These are phyloP conservation scores for Cenopis cana DNA, from an alignment of 2,888 invertebrate species.

Conservation along the genomic window DNA sequence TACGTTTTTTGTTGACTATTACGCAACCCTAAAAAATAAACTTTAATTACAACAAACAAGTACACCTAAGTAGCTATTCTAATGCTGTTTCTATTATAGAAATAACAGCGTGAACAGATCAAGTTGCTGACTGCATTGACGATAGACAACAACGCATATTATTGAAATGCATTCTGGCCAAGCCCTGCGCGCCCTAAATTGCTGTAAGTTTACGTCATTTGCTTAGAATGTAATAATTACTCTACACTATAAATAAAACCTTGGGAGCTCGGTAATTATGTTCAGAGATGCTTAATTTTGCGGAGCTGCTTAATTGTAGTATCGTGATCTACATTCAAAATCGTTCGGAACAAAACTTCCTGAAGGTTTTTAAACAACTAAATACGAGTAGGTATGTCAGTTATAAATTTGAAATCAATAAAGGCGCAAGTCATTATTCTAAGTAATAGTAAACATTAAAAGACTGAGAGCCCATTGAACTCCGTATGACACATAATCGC, in stretches of 20 bases:
- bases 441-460: too few species aligned
- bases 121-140: neutral
- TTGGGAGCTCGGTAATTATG: conserved; percentile 11
- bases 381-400: too few species aligned
- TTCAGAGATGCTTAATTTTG: conserved; percentile 1
- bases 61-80: neutral
- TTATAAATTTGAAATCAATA: too few species aligned
- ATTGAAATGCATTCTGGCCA: conserved; percentile 60
- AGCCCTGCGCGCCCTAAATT: conserved; percentile 62
- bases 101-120: conserved; percentile 3
- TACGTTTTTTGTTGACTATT: too few species aligned
- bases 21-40: too few species aligned
- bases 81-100: neutral
- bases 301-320: too few species aligned
- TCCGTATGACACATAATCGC: neutral
- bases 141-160: conserved; percentile 36
- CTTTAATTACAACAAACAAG: too few species aligned
- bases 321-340: neutral
- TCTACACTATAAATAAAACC: conserved; percentile 29
- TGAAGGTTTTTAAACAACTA: too few species aligned
- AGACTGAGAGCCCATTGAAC: too few species aligned
- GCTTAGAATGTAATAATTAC: conserved; percentile 22
- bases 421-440: too few species aligned
- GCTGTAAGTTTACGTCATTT: conserved; percentile 57
- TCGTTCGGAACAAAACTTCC: neutral